phyloP scores from a whole-genome alignment of 2,797 vertebrate genomes.

The Melanotaenia maccullochi region DNA sequence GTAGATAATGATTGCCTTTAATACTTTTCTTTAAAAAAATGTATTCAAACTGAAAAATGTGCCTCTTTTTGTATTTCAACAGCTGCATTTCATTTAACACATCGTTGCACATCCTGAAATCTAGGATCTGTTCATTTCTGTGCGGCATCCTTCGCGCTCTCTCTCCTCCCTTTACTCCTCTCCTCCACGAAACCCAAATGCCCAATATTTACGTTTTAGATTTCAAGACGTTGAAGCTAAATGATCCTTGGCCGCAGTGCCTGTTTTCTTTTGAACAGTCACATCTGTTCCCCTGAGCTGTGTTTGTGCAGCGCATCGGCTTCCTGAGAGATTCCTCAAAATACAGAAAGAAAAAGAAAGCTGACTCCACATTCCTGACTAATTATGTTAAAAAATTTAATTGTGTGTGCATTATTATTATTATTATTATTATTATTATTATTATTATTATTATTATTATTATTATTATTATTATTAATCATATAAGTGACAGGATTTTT shows the following conservation, averaged over 20 bases:
- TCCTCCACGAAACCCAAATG: constrained; percentile 68
- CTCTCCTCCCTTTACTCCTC: constrained; percentile 34
- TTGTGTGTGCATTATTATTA: constrained; percentile 1
- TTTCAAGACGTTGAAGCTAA: constrained; percentile 83
- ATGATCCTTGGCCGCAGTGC: constrained; percentile 81
- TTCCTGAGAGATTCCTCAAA: constrained; percentile 69
- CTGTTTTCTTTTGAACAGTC: constrained; percentile 74
- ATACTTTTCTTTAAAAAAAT: constrained; percentile 9
- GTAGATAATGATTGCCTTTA: constrained; percentile 53
- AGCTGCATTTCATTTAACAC: constrained; percentile 90
- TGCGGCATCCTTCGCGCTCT: constrained; percentile 63
- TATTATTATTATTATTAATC: neutral
- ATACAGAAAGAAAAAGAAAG: constrained; percentile 66
- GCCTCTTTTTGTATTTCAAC: constrained; percentile 77
- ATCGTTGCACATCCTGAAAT: constrained; percentile 88
- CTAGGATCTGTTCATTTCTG: constrained; percentile 84
- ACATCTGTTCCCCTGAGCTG: constrained; percentile 77
- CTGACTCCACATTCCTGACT: constrained; percentile 20
- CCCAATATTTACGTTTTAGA: constrained; percentile 85
- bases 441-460: constrained; percentile 17
- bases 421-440: constrained; percentile 5
- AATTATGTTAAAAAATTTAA: constrained; percentile 38
- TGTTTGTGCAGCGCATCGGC: constrained; percentile 74
- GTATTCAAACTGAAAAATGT: constrained; percentile 61
- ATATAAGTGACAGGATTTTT: too few species aligned